Conservation (phyloP, 2,797 vertebrate species). For the Chaetodon trifasciatus region DNA sequence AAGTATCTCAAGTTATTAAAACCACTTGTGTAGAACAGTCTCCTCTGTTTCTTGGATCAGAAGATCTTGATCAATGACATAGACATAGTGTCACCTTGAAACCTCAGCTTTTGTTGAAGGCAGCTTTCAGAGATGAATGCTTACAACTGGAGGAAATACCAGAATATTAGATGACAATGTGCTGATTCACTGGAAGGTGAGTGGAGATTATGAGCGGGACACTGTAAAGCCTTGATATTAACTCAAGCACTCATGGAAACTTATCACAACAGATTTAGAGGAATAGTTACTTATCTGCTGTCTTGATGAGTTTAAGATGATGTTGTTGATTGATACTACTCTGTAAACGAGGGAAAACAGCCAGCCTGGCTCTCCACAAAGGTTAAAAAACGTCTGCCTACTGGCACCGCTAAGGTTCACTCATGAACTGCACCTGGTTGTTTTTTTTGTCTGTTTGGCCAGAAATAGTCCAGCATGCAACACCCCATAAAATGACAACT, state of each 20-base stretch:
- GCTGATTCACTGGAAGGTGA: slow-evolving; percentile 4
- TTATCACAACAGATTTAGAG: not conserved
- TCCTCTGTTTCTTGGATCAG: slow-evolving; percentile 10
- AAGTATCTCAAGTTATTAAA: slow-evolving; percentile 27
- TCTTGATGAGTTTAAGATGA: not conserved
- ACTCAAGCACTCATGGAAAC: not conserved
- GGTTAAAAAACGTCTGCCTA: not conserved
- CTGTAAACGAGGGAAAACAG: not conserved
- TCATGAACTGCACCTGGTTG: too few species aligned
- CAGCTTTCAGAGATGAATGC: not conserved
- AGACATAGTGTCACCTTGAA: slow-evolving; percentile 41
- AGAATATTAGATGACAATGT: not conserved
- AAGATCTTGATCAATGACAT: slow-evolving; percentile 26
- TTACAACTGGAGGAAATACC: not conserved
- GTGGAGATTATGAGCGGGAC: not conserved
- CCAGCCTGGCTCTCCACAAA: not conserved
- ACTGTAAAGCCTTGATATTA: not conserved
- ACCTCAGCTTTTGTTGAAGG: slow-evolving; percentile 1
- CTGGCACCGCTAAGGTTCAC: not conserved
- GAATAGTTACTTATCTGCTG: not conserved
- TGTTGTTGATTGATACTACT: not conserved
- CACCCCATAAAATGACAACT: not conserved
- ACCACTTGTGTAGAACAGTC: slow-evolving; percentile 1
- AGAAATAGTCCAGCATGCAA: not conserved
- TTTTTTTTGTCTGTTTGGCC: too few species aligned